Evolutionary conservation across 2,113 vertebrate species (phyloP), one percentile per base, ranked within the genome.

Genomic region (Xiphophorus couchianus): DNA sequence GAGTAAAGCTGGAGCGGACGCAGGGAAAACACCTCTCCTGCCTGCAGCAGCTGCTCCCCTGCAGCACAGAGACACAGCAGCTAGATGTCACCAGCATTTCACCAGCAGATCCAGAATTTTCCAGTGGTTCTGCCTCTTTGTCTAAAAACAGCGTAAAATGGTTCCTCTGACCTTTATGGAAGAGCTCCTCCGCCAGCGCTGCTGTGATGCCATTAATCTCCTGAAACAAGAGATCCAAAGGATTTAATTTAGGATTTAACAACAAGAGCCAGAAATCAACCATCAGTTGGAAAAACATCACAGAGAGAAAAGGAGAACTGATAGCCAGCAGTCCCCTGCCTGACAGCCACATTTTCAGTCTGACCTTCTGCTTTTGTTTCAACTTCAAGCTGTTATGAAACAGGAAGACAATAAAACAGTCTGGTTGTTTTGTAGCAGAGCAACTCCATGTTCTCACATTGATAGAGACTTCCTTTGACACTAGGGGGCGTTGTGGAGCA

Each of bases 171-270:
- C 98, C 98, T 96, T 95, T 97, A 81, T 99, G 94, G 78, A 97
- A 99, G 64, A 99, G 92, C 72, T 98, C 96, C 90, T 99, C 97
- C 9, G 98, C 98, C 91, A 99, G 71, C 0, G 96, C 95, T 29
- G 97, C 96, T 35, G 98, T 96, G 88, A 99, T 96, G 13, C 98
- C 98, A 79, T 96, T 97, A 71, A 98, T 95, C 89, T 99, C 98
- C 98, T 99, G 88, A 54, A 79, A 83, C 15, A 80, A 4, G 28
- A 19, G 31, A 19, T 58, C 10, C 58, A 0, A 31, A 48, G 25
- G 3, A 9, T 15, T 64, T 66, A 6, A 39, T 66, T 66, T 66
- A 25, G 39, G n/a, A 22, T 14, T 14, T 69, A 51, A 69, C 10
- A 54, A 54, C 5, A 3, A n/a, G 51, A 58, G 11, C 15, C 51